Conservation (phyloP, 2,797 vertebrate species). For the Syngnathus rostellatus region DNA sequence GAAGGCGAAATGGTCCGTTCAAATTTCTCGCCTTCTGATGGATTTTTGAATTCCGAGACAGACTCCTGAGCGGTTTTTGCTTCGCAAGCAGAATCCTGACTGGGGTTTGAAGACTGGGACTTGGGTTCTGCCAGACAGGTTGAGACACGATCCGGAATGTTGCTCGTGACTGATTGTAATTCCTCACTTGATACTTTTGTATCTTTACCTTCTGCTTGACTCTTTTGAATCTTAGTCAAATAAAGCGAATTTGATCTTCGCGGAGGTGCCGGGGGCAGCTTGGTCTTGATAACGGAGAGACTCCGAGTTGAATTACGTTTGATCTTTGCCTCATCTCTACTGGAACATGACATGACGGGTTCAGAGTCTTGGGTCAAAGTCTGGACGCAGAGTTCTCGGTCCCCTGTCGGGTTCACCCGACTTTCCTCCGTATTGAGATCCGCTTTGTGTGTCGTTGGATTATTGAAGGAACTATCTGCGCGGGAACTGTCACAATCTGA, state of each 20-base stretch:
- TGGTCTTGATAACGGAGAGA: constrained; percentile 85
- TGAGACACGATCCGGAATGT: constrained; percentile 20
- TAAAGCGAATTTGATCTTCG: constrained; percentile 81
- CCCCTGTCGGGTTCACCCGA: constrained; percentile 13
- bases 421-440: constrained; percentile 3
- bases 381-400: constrained; percentile 56
- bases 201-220: constrained; percentile 31
- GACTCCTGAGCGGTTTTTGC: constrained; percentile 9
- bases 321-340: constrained; percentile 67
- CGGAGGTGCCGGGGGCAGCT: constrained; percentile 79
- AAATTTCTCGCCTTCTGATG: constrained; percentile 66
- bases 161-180: constrained; percentile 37
- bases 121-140: constrained; percentile 27
- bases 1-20: constrained; percentile 94
- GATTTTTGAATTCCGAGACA: constrained; percentile 40
- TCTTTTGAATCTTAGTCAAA: constrained; percentile 48
- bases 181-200: constrained; percentile 44
- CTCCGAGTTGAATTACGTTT: constrained; percentile 72
- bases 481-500: constrained; percentile 60
- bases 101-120: constrained; percentile 28
- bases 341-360: constrained; percentile 9
- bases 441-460: constrained; percentile 44
- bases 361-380: constrained; percentile 33
- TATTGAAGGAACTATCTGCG: constrained; percentile 67
- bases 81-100: constrained; percentile 22